Percentiles rank a stretch among this genome's conserved stretches.
phyloP scores from a whole-genome alignment of 2,113 vertebrate genomes.

The Oreochromis aureus region DNA sequence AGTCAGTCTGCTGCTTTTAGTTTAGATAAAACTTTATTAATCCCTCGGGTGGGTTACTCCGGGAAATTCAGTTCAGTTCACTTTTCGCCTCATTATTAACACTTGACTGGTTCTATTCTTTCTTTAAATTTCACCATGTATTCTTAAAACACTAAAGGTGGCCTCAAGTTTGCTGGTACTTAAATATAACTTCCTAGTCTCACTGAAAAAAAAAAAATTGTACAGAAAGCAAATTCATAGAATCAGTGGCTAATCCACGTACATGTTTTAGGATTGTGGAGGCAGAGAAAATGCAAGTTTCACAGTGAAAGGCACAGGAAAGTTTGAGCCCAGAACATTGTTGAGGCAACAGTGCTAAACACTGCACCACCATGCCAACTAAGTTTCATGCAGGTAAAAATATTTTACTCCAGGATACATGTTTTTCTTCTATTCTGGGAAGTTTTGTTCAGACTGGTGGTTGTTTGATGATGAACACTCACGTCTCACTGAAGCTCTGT shows the following conservation, averaged over 20 bases:
- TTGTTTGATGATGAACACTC: not conserved
- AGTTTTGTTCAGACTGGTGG: not conserved
- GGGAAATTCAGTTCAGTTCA: not conserved
- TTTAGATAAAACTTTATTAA: not conserved
- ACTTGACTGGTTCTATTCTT: not conserved
- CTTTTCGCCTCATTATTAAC: rapidly evolving
- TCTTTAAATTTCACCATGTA: not conserved
- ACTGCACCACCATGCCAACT: not conserved
- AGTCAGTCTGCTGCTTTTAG: rapidly evolving
- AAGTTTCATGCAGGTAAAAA: rapidly evolving
- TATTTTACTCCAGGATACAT: not conserved
- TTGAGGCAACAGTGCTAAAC: not conserved
- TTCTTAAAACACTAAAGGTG: not conserved
- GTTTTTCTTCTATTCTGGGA: not conserved
- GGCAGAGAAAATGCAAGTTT: not conserved
- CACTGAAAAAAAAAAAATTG: not conserved
- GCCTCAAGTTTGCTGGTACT: rapidly evolving
- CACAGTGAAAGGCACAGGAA: not conserved
- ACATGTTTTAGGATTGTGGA: not conserved
- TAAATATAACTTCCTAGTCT: not conserved
- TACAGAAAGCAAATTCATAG: not conserved
- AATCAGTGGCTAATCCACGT: not conserved
- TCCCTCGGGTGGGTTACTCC: not conserved
- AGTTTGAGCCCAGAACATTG: not conserved
- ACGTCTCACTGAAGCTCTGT: not conserved